Evolutionary conservation across 2,113 vertebrate genomes (phyloP).

Genomic region (Oryzias celebensis): DNA sequence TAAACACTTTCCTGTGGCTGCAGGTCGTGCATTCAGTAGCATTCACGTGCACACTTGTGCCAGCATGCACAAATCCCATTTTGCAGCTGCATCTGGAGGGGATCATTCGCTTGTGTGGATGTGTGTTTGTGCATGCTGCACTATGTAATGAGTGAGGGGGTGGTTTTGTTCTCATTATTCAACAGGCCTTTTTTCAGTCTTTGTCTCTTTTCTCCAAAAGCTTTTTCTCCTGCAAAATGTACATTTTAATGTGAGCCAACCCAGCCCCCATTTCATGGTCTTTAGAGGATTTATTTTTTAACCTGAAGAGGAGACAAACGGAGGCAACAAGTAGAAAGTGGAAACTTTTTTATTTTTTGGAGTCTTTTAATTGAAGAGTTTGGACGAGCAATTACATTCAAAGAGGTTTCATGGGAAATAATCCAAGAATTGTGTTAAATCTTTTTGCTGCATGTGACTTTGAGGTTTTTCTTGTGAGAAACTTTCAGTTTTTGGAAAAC

Average conservation of each 20-base stretch:
- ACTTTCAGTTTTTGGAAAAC: neutral
- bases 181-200: slow-evolving; percentile 39
- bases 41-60: neutral
- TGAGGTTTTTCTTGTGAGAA: neutral
- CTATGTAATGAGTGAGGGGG: slow-evolving; percentile 25
- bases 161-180: slow-evolving; percentile 37
- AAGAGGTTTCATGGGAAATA: too few relatives aligned
- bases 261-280: neutral
- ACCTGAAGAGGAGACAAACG: neutral
- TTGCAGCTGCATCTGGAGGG: slow-evolving; percentile 48
- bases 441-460: too few relatives aligned
- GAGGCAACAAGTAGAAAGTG: neutral
- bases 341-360: neutral
- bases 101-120: slow-evolving; percentile 27
- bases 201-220: slow-evolving; percentile 11
- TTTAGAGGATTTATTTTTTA: neutral
- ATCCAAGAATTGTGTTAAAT: neutral
- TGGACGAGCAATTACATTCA: too few relatives aligned
- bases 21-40: slow-evolving; percentile 13
- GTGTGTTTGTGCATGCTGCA: slow-evolving; percentile 18
- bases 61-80: slow-evolving; percentile 2
- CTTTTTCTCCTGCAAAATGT: slow-evolving; percentile 11
- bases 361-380: too few relatives aligned
- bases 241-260: slow-evolving; percentile 13
- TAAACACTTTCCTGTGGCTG: slow-evolving; percentile 34